phyloP scores from a whole-genome alignment of 1,140 invertebrate genomes.

The Drosophila erecta region DNA sequence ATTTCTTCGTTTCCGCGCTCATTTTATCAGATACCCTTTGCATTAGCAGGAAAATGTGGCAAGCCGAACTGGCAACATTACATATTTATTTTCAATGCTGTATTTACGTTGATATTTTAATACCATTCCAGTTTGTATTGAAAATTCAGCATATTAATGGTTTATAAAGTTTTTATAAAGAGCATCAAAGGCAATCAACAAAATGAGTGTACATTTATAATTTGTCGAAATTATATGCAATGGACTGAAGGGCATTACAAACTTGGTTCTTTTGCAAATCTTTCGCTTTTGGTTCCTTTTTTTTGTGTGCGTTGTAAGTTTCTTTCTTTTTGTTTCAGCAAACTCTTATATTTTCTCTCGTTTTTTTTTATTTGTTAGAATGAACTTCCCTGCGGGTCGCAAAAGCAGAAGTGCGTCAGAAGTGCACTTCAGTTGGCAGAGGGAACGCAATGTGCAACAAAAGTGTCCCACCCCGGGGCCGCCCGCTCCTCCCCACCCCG shows the following conservation, averaged over 20 bases:
- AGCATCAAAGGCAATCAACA: no score
- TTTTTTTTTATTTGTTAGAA: constrained; percentile 24
- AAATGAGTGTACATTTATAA: background rate
- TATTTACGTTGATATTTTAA: no score
- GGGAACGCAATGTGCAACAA: constrained; percentile 69
- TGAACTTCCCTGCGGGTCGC: constrained; percentile 45
- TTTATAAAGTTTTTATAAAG: no score
- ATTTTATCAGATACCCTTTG: constrained; percentile 13
- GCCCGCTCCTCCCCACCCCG: background rate
- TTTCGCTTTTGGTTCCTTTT: constrained; percentile 1
- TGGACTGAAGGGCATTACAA: background rate
- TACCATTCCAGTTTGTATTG: no score
- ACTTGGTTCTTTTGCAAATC: background rate
- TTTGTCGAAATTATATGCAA: background rate
- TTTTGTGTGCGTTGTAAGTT: constrained; percentile 48
- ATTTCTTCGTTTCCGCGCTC: constrained; percentile 8
- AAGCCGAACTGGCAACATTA: background rate
- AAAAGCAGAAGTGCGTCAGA: constrained; percentile 66
- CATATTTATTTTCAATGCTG: background rate
- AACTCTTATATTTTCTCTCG: constrained; percentile 43
- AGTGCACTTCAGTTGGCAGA: constrained; percentile 73
- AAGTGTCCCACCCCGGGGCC: constrained; percentile 15
- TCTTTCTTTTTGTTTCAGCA: constrained; percentile 36
- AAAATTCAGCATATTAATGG: no score
- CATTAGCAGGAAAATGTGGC: background rate